A percentile compares a stretch with the other conserved stretches of the same genome.
Evolutionary conservation across 2,888 invertebrate genomes (phyloP).

Genomic region (Trichopria drosophilae): DNA sequence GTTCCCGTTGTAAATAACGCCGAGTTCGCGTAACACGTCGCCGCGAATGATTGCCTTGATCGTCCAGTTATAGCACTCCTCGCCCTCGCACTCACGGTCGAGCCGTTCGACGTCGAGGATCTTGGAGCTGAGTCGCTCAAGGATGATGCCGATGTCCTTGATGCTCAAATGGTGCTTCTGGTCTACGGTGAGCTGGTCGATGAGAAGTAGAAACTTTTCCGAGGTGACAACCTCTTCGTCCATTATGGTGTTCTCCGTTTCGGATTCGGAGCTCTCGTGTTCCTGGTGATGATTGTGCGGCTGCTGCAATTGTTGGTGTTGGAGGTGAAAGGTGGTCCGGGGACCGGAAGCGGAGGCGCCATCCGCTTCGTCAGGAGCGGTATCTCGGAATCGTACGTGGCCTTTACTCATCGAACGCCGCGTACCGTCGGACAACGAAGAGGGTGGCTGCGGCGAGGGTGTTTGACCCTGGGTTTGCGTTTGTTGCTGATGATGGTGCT

Average conservation of each 20-base stretch:
- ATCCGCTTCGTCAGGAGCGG: slow-evolving; percentile 63
- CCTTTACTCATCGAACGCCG: slow-evolving; percentile 66
- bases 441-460: slow-evolving; percentile 66
- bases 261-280: slow-evolving; percentile 88
- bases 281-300: slow-evolving; percentile 51
- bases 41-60: slow-evolving; percentile 93
- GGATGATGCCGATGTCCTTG: slow-evolving; percentile 92
- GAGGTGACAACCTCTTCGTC: slow-evolving; percentile 88
- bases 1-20: slow-evolving; percentile 93
- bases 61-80: slow-evolving; percentile 95
- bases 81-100: slow-evolving; percentile 88
- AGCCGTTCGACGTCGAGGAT: slow-evolving; percentile 91
- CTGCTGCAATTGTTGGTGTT: slow-evolving; percentile 43
- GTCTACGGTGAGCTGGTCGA: slow-evolving; percentile 90
- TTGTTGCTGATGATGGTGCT: slow-evolving; percentile 49
- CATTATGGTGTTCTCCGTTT: slow-evolving; percentile 90
- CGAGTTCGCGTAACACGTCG: slow-evolving; percentile 85
- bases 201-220: slow-evolving; percentile 88
- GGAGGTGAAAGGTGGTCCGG: slow-evolving; percentile 33
- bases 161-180: slow-evolving; percentile 90
- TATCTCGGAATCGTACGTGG: slow-evolving; percentile 84
- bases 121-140: slow-evolving; percentile 89
- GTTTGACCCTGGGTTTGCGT: slow-evolving; percentile 57
- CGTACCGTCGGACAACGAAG: slow-evolving; percentile 58
- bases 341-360: slow-evolving; percentile 47